A percentile compares a stretch with the other conserved stretches of the same genome.
Conservation (phyloP, 2,797 vertebrate genomes). For the Smutsia temminckii region DNA sequence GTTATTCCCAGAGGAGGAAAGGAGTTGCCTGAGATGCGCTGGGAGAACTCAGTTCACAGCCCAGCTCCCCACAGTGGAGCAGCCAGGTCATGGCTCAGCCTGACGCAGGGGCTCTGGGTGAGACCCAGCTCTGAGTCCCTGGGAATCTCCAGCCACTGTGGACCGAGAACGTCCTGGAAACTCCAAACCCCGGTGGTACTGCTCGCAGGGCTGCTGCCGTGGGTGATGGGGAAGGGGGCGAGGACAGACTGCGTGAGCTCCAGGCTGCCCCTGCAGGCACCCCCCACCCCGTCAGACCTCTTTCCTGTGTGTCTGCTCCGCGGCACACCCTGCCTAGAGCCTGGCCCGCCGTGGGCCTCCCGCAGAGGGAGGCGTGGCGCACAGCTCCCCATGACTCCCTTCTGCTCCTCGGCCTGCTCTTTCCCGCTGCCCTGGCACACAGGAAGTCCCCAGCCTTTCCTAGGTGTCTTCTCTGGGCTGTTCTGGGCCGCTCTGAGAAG, state of each 20-base stretch:
- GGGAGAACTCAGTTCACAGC: neutral
- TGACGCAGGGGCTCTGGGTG: neutral
- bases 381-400: neutral
- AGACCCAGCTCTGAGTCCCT: too few relatives aligned
- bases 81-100: accelerated
- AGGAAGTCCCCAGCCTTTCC: neutral
- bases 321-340: neutral
- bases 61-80: accelerated
- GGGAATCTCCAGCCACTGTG: too few relatives aligned
- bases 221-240: neutral
- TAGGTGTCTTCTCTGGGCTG: neutral
- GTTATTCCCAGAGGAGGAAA: neutral
- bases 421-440: neutral
- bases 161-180: neutral
- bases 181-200: too few relatives aligned
- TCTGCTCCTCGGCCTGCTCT: neutral
- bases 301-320: neutral
- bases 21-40: neutral
- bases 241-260: neutral
- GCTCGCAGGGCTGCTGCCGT: neutral
- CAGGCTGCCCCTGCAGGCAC: neutral
- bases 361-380: neutral
- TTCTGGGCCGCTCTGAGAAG: neutral
- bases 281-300: neutral
- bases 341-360: neutral